These are phyloP conservation scores for Coecobrya sp. DNA, from an alignment of 2,888 invertebrate genomes.

Conservation along the genomic window DNA sequence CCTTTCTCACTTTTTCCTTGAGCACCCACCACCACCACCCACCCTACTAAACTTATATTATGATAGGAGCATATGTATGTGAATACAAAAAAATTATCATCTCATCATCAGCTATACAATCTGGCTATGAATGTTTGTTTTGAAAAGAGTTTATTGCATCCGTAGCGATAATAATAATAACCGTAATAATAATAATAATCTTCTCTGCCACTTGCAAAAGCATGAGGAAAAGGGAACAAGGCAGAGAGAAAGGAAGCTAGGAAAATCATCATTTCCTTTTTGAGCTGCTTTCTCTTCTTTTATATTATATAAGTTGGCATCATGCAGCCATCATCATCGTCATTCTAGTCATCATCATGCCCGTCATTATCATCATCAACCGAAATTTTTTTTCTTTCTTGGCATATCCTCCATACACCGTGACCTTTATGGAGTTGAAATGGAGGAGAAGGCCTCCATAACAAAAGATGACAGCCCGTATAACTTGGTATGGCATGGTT, in stretches of 20 bases:
- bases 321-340: conserved; percentile 8
- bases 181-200: conserved; percentile 50
- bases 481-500: conserved; percentile 3
- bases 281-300: conserved; percentile 19
- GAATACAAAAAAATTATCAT: conserved; percentile 67
- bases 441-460: conserved; percentile 14
- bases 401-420: conserved; percentile 51
- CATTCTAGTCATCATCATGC: conserved; percentile 39
- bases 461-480: conserved; percentile 29
- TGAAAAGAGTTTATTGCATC: conserved; percentile 80
- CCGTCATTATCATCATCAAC: conserved; percentile 67
- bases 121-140: conserved; percentile 78
- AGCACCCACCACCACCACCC: conserved; percentile 14
- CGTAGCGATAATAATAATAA: conserved; percentile 74
- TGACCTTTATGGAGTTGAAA: conserved; percentile 73
- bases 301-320: conserved; percentile 64
- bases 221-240: conserved; percentile 51
- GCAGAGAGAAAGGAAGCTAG: conserved; percentile 30
- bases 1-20: conserved; percentile 15
- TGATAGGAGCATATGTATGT: conserved; percentile 73
- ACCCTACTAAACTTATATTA: background rate
- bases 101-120: conserved; percentile 68
- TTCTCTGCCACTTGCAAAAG: background rate
- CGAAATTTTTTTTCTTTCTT: conserved; percentile 57
- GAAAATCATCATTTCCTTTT: conserved; percentile 73